Evolutionary conservation across 2,797 vertebrate genomes (phyloP).

Genomic region (Pipistrellus pygmaeus): DNA sequence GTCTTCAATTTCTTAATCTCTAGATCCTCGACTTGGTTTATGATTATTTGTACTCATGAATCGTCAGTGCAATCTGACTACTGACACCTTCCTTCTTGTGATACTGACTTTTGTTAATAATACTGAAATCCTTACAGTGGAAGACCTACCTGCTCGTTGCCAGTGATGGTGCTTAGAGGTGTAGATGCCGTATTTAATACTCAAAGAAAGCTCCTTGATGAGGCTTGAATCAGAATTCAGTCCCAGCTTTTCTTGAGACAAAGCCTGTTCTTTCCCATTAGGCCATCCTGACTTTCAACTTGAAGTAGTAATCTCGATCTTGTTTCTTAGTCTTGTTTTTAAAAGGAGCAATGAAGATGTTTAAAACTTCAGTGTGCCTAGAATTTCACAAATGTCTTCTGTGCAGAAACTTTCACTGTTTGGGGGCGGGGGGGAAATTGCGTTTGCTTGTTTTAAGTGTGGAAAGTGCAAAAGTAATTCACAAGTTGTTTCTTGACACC

Average conservation of each 20-base stretch:
- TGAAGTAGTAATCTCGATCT: background rate
- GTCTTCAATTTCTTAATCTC: background rate
- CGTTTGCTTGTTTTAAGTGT: background rate
- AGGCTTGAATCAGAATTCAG: background rate
- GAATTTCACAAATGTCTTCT: constrained; percentile 11
- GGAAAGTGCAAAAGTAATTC: background rate
- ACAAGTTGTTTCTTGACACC: background rate
- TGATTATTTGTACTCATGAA: background rate
- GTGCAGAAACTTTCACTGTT: background rate
- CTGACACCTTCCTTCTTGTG: background rate
- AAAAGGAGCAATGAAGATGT: background rate
- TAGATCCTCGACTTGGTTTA: background rate
- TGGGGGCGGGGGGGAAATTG: background rate
- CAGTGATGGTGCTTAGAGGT: background rate
- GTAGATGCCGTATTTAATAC: background rate
- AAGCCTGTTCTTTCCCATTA: background rate
- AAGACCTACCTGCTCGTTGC: background rate
- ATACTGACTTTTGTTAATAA: background rate
- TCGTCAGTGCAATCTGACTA: background rate
- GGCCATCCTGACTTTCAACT: background rate
- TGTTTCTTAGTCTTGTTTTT: background rate
- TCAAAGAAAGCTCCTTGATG: background rate
- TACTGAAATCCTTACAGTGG: background rate
- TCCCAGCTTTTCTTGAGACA: background rate
- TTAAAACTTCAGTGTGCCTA: background rate